Base-by-base conservation (phyloP, 2,888 invertebrate species). In the Unio delphinus region DNA sequence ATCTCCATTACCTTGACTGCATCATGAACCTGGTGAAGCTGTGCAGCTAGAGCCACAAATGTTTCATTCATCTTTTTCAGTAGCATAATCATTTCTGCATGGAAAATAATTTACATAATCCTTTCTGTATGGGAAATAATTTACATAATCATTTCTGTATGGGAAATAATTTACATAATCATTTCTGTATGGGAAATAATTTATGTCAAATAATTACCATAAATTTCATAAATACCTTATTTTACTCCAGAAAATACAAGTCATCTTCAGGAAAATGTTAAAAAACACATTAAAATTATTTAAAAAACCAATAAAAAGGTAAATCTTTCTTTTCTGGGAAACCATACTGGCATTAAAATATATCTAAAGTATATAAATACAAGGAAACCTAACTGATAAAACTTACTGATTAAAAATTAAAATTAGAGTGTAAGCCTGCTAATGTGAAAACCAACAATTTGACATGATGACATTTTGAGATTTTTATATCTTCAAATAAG, bases 51-150 rank as follows among this genome's bases (percentile, higher is more conserved):
- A 0, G 95, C 95, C 55, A 97, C 94, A 83, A 96, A 93, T 4
- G 95, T 95, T 88, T 95, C 95, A 88, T 96, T 95, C 83, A 96
- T 93, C 85, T 95, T 93, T 55, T 93, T 93, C 90, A 97, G 93
- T 26, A 95, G 94, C 68, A 93, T 91, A 17, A 94, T 93, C 73
- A 96, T 88, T 90, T 96, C 96, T 95, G 90, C 8, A 91, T 75
- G 54, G 20, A 23, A 28, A 65, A 60, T 3, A 58, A 58, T 58
- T 58, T 5, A 23, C 58, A 58, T n/a, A 58, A 23, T 23, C 23
- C 2, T 58, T 5, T n/a, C 20, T n/a, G 2, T n/a, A 58, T 4
- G 3, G 3, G 20, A 58, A 58, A 20, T 3, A n/a, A 23, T 58
- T 58, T 5, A 58, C 26, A 23, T 61, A 23, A 26, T 28, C 61